Conservation (phyloP, 2,797 vertebrate genomes). For the Channa striata region DNA sequence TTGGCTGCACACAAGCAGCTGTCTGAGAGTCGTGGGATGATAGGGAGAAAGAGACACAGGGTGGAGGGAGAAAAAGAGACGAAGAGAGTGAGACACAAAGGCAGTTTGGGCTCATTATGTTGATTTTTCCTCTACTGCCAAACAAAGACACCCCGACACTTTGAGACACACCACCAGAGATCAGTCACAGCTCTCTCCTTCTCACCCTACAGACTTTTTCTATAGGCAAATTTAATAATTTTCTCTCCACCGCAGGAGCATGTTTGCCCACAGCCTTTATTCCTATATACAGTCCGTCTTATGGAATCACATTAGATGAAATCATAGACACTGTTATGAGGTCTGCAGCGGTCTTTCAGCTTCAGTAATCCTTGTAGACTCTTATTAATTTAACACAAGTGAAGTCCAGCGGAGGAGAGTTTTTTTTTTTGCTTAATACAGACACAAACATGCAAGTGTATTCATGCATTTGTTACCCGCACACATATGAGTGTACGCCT, state of each 20-base stretch:
- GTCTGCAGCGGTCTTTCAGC: constrained; percentile 44
- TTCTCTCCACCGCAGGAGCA: constrained; percentile 23
- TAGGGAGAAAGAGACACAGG: constrained; percentile 59
- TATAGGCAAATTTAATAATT: constrained; percentile 61
- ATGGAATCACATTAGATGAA: constrained; percentile 55
- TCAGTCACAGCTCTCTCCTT: constrained; percentile 59
- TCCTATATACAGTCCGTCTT: constrained; percentile 30
- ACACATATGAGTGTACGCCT: not conserved
- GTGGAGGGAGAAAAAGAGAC: constrained; percentile 52
- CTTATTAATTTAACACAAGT: constrained; percentile 23
- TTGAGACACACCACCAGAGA: constrained; percentile 65
- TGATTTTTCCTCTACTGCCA: constrained; percentile 75
- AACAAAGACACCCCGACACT: constrained; percentile 77
- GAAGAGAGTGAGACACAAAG: constrained; percentile 76
- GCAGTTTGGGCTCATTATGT: constrained; percentile 84
- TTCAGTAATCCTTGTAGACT: constrained; percentile 29
- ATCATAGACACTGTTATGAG: constrained; percentile 25
- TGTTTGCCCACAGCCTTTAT: constrained; percentile 47
- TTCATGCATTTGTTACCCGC: no score
- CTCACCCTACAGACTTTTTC: constrained; percentile 52
- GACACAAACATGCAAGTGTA: constrained; percentile 8
- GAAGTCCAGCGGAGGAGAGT: constrained; percentile 27
- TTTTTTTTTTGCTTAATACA: not conserved
- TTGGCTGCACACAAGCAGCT: constrained; percentile 74
- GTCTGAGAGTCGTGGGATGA: constrained; percentile 67